Evolutionary conservation across 2,888 invertebrate species (phyloP), one percentile per base, ranked within the genome.

Genomic region (Ochlodes sylvanus): DNA sequence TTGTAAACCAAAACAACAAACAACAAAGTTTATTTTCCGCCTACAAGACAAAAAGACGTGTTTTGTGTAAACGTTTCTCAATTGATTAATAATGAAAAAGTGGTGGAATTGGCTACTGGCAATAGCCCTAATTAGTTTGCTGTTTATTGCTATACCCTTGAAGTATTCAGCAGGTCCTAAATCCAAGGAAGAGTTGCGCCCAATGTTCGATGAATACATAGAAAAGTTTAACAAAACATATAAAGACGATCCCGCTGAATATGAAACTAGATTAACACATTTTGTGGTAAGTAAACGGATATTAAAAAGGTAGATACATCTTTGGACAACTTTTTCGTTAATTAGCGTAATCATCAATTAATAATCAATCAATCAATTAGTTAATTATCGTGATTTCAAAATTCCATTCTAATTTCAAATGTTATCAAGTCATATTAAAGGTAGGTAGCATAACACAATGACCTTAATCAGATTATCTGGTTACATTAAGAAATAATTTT

Each of bases 201-300:
- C 87, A 14, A 80, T 89, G 76, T 95, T 94, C 73, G 83, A 93
- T 61, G 83, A 90, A 27, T 95, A 94, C 73, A 84, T 94, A 14
- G 72, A 84, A 75, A 88, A 91, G 77, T 95, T 89, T 75, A 94
- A 95, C 77, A 95, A 94, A 89, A 88, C 85, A 75, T 95, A 95
- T 76, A 83, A 81, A 76, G 79, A 83, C 69, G 86, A 86, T 67
- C 83, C 89, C 0, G 84, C 82, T 4, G 94, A 95, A 79, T 95
- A 94, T 75, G 78, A 84, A 55, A 81, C 84, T 7, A 88, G 94
- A 76, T 92, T 94, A 71, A 80, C 89, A 69, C 90, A 93, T 74
- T 95, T 95, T 79, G 85, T 94, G 85, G 95, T 95, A 83, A 86
- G 88, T 81, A 52, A 50, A 50, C 15, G 5, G 17, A 44, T n/a